Evolutionary conservation across 1,140 invertebrate species (phyloP).

Genomic region (Achatina immaculata): DNA sequence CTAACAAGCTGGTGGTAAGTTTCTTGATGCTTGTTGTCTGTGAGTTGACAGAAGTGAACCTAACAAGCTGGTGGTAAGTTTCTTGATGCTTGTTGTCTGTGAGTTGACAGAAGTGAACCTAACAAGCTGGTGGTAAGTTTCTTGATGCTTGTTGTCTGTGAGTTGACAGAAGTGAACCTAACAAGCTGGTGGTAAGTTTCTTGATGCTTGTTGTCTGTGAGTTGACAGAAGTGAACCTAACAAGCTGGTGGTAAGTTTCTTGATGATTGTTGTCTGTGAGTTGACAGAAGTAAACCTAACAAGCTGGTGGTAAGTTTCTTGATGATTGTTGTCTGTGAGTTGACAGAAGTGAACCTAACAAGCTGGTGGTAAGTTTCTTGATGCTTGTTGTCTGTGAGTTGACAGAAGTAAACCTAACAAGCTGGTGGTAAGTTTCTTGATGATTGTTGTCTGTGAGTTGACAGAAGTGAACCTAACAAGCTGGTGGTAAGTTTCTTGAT

Average conservation of each 20-base stretch:
- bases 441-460: neutral
- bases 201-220: neutral
- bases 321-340: neutral
- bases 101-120: neutral
- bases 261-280: neutral
- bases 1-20: slow-evolving; percentile 54
- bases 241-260: neutral
- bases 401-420: neutral
- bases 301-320: neutral
- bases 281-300: neutral
- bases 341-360: neutral
- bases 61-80: slow-evolving; percentile 52
- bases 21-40: neutral
- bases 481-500: neutral
- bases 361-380: neutral
- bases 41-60: slow-evolving; percentile 50
- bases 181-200: neutral
- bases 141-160: neutral
- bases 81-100: neutral
- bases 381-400: neutral
- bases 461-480: neutral
- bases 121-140: neutral
- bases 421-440: neutral
- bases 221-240: neutral
- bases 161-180: neutral